A percentile compares a stretch with the other conserved stretches of the same genome.
phyloP scores from a whole-genome alignment of 37 sponge, comb jelly and placozoan genomes.

The Hormiphora californensis region DNA sequence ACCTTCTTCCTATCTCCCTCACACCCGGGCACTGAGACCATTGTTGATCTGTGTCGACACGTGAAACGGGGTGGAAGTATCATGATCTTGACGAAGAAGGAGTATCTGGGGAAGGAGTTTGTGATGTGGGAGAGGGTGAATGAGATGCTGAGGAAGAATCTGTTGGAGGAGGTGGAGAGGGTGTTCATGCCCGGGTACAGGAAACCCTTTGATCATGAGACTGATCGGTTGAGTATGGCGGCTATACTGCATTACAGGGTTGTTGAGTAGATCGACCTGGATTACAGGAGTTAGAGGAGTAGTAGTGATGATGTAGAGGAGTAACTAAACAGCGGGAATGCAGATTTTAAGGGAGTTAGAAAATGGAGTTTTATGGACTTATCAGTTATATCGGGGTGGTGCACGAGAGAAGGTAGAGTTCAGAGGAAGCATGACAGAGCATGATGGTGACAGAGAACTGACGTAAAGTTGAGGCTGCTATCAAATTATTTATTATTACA shows the following conservation, averaged over 20 bases:
- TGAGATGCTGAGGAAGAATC: not conserved
- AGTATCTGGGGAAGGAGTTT: not conserved
- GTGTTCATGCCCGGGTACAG: not conserved
- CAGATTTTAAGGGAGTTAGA: no score
- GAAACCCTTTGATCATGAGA: not conserved
- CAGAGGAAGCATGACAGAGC: no score
- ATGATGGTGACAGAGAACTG: no score
- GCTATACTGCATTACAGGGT: not conserved
- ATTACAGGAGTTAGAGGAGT: no score
- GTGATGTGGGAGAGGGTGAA: not conserved
- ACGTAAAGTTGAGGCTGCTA: no score
- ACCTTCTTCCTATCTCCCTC: slow-evolving; percentile 19
- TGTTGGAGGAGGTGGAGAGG: slow-evolving; percentile 11
- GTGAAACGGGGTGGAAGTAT: not conserved
- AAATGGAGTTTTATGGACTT: no score
- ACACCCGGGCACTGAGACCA: not conserved
- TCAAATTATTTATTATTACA: no score
- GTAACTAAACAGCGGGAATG: no score
- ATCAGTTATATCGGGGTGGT: no score
- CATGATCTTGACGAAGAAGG: slow-evolving; percentile 17
- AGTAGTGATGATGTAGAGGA: no score
- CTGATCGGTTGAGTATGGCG: slow-evolving; percentile 29
- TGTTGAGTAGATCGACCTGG: no score
- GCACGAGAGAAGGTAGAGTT: no score
- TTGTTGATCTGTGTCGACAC: not conserved